Percentiles rank a stretch among this genome's conserved stretches.
Evolutionary conservation across 2,888 invertebrate species (phyloP).

Genomic region (Cynaeus angustus): DNA sequence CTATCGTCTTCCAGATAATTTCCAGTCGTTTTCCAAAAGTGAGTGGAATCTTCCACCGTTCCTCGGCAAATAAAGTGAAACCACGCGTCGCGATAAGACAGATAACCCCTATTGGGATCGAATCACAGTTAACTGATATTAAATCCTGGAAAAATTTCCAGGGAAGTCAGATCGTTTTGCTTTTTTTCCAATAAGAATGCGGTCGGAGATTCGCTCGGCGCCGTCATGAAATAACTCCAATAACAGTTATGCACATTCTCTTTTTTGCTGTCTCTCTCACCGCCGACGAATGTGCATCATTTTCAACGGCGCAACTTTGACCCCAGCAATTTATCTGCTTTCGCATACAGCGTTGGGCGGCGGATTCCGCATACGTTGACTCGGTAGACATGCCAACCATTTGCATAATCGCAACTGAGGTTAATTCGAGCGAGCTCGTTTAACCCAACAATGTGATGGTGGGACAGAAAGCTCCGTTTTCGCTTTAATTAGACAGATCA

Average conservation of each 20-base stretch:
- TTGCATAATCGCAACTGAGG: slow-evolving; percentile 54
- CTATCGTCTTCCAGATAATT: slow-evolving; percentile 17
- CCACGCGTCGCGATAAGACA: slow-evolving; percentile 37
- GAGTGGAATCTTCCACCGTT: slow-evolving; percentile 21
- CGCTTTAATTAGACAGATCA: slow-evolving; percentile 23
- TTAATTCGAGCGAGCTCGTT: slow-evolving; percentile 34
- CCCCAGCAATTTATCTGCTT: slow-evolving; percentile 54
- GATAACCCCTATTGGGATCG: slow-evolving; percentile 40
- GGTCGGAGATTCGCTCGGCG: slow-evolving; percentile 39
- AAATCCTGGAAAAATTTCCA: slow-evolving; percentile 34
- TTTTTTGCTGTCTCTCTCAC: slow-evolving; percentile 37
- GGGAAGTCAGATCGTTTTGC: slow-evolving; percentile 23
- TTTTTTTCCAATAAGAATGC: slow-evolving; percentile 40
- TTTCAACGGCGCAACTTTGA: slow-evolving; percentile 52
- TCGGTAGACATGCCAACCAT: slow-evolving; percentile 50
- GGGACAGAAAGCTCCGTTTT: slow-evolving; percentile 13
- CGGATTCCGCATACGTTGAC: slow-evolving; percentile 51
- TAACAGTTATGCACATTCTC: slow-evolving; percentile 48
- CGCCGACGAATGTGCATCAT: slow-evolving; percentile 47
- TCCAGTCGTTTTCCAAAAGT: slow-evolving; percentile 24
- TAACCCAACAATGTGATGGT: slow-evolving; percentile 8
- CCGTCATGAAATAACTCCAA: slow-evolving; percentile 42
- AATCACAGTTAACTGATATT: slow-evolving; percentile 39
- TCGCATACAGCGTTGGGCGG: slow-evolving; percentile 34
- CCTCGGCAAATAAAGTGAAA: slow-evolving; percentile 28